Evolutionary conservation across 2,113 vertebrate genomes (phyloP).

Genomic region (Silurus glanis): DNA sequence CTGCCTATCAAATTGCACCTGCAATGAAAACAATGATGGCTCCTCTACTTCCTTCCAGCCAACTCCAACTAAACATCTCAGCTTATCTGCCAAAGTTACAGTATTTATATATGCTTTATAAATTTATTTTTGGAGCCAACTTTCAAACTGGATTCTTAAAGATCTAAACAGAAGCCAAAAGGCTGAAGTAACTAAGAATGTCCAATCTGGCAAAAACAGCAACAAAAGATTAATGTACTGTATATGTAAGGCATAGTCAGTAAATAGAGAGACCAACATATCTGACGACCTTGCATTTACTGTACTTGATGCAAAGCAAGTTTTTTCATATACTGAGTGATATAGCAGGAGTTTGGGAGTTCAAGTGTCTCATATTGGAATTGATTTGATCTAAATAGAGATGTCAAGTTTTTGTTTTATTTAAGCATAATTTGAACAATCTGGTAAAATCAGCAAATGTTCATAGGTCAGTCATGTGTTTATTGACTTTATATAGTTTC

Average conservation of each 20-base stretch:
- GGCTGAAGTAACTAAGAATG: not conserved
- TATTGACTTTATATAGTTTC: not conserved
- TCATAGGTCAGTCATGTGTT: not conserved
- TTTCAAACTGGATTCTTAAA: not conserved
- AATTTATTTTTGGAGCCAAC: not conserved
- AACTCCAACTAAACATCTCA: not conserved
- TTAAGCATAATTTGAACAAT: not conserved
- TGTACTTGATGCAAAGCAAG: not conserved
- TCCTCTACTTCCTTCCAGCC: not conserved
- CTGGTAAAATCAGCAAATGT: not conserved
- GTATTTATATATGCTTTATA: not conserved
- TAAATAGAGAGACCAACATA: not conserved
- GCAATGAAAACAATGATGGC: not conserved
- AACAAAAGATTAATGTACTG: not conserved
- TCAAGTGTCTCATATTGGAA: not conserved
- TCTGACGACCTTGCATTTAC: not conserved
- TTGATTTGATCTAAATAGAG: not conserved
- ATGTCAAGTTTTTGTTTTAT: not conserved
- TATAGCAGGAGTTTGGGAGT: not conserved
- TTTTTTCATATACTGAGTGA: not conserved
- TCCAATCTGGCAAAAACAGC: not conserved
- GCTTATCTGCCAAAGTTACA: not conserved
- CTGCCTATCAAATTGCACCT: not conserved
- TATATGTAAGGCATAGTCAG: not conserved
- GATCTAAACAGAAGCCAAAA: not conserved